Percentiles rank a stretch among this genome's conserved stretches.
Conservation (phyloP, 2,797 vertebrate species). For the Danio jaintianensis region DNA sequence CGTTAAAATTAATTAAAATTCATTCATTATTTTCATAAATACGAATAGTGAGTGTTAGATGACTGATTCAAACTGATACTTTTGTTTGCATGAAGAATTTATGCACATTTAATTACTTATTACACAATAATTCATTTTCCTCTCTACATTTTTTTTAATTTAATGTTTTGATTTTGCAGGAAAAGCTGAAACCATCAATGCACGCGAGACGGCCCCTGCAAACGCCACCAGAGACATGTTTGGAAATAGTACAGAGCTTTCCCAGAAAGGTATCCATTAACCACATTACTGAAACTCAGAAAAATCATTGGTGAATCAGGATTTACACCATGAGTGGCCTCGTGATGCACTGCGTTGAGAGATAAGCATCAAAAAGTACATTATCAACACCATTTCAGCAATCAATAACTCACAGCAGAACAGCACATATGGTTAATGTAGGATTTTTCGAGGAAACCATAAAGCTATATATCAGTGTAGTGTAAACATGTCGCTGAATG, state of each 20-base stretch:
- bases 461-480: not conserved
- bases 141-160: too few relatives aligned
- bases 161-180: constrained; percentile 64
- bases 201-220: constrained; percentile 87
- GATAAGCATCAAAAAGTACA: constrained; percentile 4
- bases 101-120: too few relatives aligned
- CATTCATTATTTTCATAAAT: too few relatives aligned
- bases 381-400: not conserved
- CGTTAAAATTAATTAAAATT: too few relatives aligned
- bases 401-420: constrained; percentile 6
- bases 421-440: not conserved
- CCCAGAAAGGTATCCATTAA: constrained; percentile 82
- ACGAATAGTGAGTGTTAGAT: too few relatives aligned
- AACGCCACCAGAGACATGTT: constrained; percentile 83
- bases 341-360: constrained; percentile 1
- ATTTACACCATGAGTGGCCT: not conserved
- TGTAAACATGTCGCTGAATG: not conserved
- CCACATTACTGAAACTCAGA: constrained; percentile 10
- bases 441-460: not conserved
- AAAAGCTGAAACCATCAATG: constrained; percentile 86
- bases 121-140: too few relatives aligned
- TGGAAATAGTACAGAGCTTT: constrained; percentile 79
- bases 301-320: constrained; percentile 34
- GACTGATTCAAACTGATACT: too few relatives aligned
- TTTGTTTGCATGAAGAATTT: not conserved